Evolutionary conservation across 2,113 vertebrate species (phyloP).

Genomic region (Gambusia holbrooki): DNA sequence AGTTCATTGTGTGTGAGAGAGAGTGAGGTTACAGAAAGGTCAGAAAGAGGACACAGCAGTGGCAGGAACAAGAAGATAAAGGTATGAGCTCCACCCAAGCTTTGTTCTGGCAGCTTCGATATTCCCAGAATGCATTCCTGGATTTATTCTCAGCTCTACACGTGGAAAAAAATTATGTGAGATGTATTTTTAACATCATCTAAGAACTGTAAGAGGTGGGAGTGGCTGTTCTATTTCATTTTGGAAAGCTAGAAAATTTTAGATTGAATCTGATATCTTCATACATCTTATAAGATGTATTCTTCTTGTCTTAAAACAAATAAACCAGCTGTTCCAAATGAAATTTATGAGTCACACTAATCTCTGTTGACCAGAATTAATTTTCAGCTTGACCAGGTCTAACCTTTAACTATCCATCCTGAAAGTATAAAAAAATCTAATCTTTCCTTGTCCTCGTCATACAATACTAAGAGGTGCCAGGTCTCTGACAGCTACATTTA

Average conservation of each 20-base stretch:
- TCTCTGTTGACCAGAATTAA: too few relatives aligned
- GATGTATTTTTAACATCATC: not conserved
- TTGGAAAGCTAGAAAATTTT: not conserved
- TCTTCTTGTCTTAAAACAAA: not conserved
- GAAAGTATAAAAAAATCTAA: not conserved
- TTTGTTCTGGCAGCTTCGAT: not conserved
- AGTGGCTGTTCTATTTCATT: not conserved
- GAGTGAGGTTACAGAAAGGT: constrained; percentile 50
- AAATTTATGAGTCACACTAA: not conserved
- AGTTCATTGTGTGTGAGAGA: constrained; percentile 9
- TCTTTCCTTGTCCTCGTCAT: not conserved
- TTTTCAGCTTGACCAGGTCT: too few relatives aligned
- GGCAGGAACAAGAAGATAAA: constrained; percentile 13
- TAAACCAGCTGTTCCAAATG: not conserved
- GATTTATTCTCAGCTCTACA: not conserved
- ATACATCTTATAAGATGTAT: not conserved
- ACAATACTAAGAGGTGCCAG: not conserved
- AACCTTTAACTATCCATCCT: too few relatives aligned
- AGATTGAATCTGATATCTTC: not conserved
- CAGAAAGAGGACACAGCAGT: constrained; percentile 23
- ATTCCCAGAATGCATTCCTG: not conserved
- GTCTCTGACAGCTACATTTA: not conserved
- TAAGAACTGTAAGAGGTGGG: not conserved
- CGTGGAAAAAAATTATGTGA: not conserved
- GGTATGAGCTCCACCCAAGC: not conserved